Evolutionary conservation across 64 coral and sea anemone genomes (phyloP).

Genomic region (Exaiptasia diaphana): DNA sequence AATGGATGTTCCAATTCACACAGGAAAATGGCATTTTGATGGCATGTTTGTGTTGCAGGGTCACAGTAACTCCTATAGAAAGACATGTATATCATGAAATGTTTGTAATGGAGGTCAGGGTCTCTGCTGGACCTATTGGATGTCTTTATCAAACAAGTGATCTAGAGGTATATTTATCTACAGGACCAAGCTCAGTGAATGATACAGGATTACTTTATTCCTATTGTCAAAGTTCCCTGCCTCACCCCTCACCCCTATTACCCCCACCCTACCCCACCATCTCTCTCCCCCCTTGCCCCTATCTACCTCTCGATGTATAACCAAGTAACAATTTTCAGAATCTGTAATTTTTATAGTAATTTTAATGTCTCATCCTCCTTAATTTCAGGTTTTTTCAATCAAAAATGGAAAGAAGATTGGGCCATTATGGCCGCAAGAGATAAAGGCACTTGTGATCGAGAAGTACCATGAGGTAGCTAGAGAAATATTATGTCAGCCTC

Average conservation of each 20-base stretch:
- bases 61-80: no score
- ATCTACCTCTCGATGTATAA: no score
- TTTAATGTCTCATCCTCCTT: no score
- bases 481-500: neutral
- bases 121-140: conserved; percentile 36
- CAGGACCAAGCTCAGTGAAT: neutral
- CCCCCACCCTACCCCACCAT: neutral
- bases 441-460: conserved; percentile 34
- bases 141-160: conserved; percentile 1
- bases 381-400: conserved; percentile 48
- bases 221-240: no score
- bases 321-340: no score
- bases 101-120: conserved; percentile 16
- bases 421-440: conserved; percentile 34
- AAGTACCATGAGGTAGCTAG: conserved; percentile 42
- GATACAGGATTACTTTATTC: neutral
- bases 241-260: neutral
- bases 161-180: conserved; percentile 10
- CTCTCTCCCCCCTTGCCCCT: neutral
- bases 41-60: no score
- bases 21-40: no score
- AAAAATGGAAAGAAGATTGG: conserved; percentile 6
- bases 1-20: no score
- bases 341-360: no score
- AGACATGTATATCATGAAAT: no score